Base-by-base conservation (phyloP, 2,888 invertebrate species). In the Rhingia rostrata region DNA sequence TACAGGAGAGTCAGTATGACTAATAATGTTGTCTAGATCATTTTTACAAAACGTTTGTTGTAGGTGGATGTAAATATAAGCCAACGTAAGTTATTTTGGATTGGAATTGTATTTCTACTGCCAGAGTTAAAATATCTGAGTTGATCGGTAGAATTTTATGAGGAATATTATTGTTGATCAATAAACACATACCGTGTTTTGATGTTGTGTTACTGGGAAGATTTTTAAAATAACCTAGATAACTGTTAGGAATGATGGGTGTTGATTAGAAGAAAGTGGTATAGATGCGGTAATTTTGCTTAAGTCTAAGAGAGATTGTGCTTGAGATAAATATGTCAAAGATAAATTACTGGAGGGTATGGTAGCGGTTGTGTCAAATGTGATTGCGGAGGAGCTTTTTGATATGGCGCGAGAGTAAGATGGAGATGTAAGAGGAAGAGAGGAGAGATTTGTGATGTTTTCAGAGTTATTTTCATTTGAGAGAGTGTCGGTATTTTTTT, bases 1-100 rank as follows among this genome's bases (percentile, higher is more conserved):
- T n/a, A n/a, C 30, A 22, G 49, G 4, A 22, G 49, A 49, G 49
- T n/a, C 39, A 39, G n/a, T 37, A 41, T 49, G 63, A 49, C 47
- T 63, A 14, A 63, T 49, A 9, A 63, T 63, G 33, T 51, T 49
- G 5, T 49, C 49, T 10, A 63, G 41, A 4, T 32, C 51, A 30
- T 51, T 51, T 41, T 51, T 51, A 49, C 37, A 39, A 41, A 66
- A 53, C 2, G 33, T 49, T 53, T 49, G 66, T 2, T 66, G 4
- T 22, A 53, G 37, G 51, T 64, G 51, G 7, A 51, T 64, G 12
- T 64, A 64, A n/a, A n/a, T n/a, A n/a, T n/a, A n/a, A n/a, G n/a
- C n/a, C n/a, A n/a, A n/a, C n/a, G n/a, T n/a, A n/a, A 12, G 66
- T 66, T 14, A 53, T 6, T 66, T 53, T 66, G 14, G 33, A 7